Conservation (phyloP, 2,797 vertebrate genomes). For the Chaetodon trifasciatus region DNA sequence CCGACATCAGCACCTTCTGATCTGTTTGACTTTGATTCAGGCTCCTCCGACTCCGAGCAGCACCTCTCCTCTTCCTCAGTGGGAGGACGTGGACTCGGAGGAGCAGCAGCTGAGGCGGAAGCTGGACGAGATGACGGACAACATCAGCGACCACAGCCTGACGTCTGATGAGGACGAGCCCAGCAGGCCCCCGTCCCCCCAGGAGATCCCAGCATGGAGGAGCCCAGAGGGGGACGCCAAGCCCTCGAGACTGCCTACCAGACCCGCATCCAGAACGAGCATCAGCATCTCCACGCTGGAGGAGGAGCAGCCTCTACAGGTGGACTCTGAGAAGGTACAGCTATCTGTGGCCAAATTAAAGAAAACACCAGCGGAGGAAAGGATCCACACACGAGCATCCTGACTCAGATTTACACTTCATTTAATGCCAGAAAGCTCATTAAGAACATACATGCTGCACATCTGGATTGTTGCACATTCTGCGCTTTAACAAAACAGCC, state of each 20-base stretch:
- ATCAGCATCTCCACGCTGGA: constrained; percentile 31
- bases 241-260: constrained; percentile 50
- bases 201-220: constrained; percentile 47
- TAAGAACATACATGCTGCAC: constrained; percentile 30
- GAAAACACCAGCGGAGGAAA: background rate
- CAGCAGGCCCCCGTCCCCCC: constrained; percentile 32
- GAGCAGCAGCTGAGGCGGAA: constrained; percentile 89
- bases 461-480: constrained; percentile 48
- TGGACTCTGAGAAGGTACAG: constrained; percentile 62
- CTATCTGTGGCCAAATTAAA: background rate
- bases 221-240: constrained; percentile 39
- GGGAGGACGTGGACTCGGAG: constrained; percentile 79
- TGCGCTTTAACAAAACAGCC: constrained; percentile 5
- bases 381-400: background rate
- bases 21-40: constrained; percentile 36
- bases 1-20: background rate
- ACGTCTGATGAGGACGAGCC: constrained; percentile 87
- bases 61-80: constrained; percentile 53
- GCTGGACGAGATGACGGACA: constrained; percentile 88
- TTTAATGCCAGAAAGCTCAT: constrained; percentile 21
- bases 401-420: background rate
- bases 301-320: constrained; percentile 38
- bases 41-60: constrained; percentile 45
- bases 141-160: constrained; percentile 88
- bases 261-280: constrained; percentile 56